Percentiles rank a stretch among this genome's conserved stretches.
phyloP scores from a whole-genome alignment of 2,888 invertebrate species.

The Melinaea marsaeus region DNA sequence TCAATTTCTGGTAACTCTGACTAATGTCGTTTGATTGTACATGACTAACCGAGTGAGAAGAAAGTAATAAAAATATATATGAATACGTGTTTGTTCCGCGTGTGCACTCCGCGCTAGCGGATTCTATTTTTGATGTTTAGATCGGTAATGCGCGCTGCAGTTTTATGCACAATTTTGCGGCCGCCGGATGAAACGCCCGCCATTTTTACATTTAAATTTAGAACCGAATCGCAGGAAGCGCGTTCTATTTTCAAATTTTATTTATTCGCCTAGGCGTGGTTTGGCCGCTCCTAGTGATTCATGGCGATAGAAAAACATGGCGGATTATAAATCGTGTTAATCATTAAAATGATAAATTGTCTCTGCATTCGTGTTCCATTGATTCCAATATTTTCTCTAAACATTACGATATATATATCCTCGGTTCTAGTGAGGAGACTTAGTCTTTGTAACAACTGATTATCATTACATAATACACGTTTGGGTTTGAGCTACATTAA shows the following conservation, averaged over 20 bases:
- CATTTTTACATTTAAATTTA: constrained; percentile 72
- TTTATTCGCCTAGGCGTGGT: constrained; percentile 67
- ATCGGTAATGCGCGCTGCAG: constrained; percentile 71
- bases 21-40: neutral
- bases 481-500: no score
- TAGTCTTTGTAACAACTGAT: no score
- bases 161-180: constrained; percentile 74
- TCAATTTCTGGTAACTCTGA: no score
- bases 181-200: constrained; percentile 50
- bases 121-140: constrained; percentile 76
- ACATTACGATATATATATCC: neutral
- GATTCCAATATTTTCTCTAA: constrained; percentile 16
- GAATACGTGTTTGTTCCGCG: constrained; percentile 2
- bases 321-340: constrained; percentile 20
- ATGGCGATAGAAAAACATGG: constrained; percentile 29
- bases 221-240: constrained; percentile 67
- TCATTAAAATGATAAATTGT: constrained; percentile 7
- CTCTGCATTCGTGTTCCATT: neutral
- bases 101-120: constrained; percentile 49
- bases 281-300: constrained; percentile 37
- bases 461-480: no score
- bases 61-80: neutral
- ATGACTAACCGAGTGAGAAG: neutral
- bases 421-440: no score
- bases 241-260: constrained; percentile 67